Conservation (phyloP, 1,140 invertebrate genomes). For the Muscidifurax raptorellus region DNA sequence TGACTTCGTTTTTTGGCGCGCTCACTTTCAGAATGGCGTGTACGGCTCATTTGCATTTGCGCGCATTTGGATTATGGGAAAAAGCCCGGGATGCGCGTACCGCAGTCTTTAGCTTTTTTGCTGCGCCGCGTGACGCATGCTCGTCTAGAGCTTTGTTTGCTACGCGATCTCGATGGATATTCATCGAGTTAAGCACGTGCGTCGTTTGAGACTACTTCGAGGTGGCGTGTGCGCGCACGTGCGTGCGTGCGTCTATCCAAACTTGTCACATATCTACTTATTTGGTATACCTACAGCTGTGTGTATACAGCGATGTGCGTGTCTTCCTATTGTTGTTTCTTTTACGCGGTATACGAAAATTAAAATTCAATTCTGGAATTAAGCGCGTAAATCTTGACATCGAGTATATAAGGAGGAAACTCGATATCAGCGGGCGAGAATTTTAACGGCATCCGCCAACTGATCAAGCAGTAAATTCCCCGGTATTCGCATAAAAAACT, state of each 20-base stretch:
- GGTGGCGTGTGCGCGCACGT: too few relatives aligned
- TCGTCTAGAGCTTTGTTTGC: neutral
- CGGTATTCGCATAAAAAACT: constrained; percentile 64
- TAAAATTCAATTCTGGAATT: too few relatives aligned
- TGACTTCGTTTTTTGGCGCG: neutral
- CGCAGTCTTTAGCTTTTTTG: neutral
- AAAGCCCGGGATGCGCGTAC: neutral
- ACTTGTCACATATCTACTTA: neutral
- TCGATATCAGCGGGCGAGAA: constrained; percentile 60
- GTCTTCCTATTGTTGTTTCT: too few relatives aligned
- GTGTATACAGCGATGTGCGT: too few relatives aligned
- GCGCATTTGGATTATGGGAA: neutral
- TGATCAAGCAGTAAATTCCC: constrained; percentile 70
- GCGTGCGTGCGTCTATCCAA: neutral
- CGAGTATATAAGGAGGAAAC: constrained; percentile 57
- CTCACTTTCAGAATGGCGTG: neutral
- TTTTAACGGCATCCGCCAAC: constrained; percentile 53
- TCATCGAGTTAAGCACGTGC: neutral
- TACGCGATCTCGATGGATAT: neutral
- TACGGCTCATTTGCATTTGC: neutral
- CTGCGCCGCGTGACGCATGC: too few relatives aligned
- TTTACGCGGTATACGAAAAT: too few relatives aligned
- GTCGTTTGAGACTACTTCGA: neutral
- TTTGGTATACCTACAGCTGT: neutral
- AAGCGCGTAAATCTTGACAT: neutral